A percentile compares a stretch with the other conserved stretches of the same genome.
Conservation (phyloP, 2,113 vertebrate species). For the Uropsilus gracilis region DNA sequence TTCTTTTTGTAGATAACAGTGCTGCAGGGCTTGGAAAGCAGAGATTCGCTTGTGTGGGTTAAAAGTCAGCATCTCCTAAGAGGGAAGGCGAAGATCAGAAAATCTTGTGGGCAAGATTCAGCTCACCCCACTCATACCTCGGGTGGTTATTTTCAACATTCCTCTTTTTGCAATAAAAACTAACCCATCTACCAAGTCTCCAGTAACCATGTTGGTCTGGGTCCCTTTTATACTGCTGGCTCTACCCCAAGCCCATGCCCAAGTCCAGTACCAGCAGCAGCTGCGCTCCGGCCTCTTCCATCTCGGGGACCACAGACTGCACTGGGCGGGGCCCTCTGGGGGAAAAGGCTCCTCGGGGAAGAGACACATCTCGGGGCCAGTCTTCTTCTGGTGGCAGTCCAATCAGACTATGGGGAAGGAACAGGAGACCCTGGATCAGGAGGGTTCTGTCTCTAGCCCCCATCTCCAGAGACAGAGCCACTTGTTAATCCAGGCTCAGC, state of each 20-base stretch:
- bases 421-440: slow-evolving; percentile 45
- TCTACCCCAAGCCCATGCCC: neutral
- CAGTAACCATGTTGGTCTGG: neutral
- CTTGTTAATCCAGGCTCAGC: neutral
- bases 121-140: neutral
- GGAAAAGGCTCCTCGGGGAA: slow-evolving; percentile 89
- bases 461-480: neutral
- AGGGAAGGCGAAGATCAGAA: slow-evolving; percentile 52
- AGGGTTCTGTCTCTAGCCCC: neutral
- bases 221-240: neutral
- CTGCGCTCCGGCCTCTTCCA: slow-evolving; percentile 88
- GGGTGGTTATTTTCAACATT: neutral
- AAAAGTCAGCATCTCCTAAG: slow-evolving; percentile 93
- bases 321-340: slow-evolving; percentile 86
- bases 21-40: slow-evolving; percentile 89
- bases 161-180: neutral
- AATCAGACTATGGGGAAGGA: slow-evolving; percentile 63
- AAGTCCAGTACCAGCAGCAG: slow-evolving; percentile 87
- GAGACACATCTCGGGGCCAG: slow-evolving; percentile 87
- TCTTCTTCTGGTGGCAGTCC: slow-evolving; percentile 76
- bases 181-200: neutral
- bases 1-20: slow-evolving; percentile 75
- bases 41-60: slow-evolving; percentile 91
- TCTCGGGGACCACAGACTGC: slow-evolving; percentile 89
- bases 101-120: neutral